Conservation (phyloP, 2,113 vertebrate species). For the Myotis davidii region DNA sequence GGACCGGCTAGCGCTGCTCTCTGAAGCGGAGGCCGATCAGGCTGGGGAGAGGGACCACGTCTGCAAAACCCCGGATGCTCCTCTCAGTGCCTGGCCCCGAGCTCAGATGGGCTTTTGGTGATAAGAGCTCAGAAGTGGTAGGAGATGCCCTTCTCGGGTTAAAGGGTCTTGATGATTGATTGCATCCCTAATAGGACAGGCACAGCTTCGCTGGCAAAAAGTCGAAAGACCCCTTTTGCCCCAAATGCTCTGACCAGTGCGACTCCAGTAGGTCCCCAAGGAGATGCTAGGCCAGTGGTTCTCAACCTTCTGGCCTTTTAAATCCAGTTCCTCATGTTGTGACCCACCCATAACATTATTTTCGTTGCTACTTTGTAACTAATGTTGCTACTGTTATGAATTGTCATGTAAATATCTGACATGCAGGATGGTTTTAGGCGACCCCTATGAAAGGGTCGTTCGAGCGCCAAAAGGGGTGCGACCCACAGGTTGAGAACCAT, state of each 20-base stretch:
- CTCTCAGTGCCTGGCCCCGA: background rate
- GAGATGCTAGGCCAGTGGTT: background rate
- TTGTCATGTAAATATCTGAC: too few relatives aligned
- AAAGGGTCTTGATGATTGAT: background rate
- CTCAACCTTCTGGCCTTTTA: too few relatives aligned
- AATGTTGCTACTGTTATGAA: too few relatives aligned
- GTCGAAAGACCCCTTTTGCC: background rate
- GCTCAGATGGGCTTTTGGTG: background rate
- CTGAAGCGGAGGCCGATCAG: background rate
- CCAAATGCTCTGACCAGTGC: background rate
- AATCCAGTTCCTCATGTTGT: too few relatives aligned
- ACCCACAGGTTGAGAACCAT: too few relatives aligned
- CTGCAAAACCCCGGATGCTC: background rate
- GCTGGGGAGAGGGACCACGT: background rate
- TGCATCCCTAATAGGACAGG: background rate
- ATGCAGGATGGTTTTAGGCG: too few relatives aligned
- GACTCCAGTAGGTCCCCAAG: background rate
- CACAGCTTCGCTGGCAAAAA: background rate
- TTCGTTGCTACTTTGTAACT: too few relatives aligned
- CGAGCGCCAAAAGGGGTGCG: too few relatives aligned
- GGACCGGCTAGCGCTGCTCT: background rate
- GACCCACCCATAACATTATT: too few relatives aligned
- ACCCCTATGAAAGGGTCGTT: too few relatives aligned
- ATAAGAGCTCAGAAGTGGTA: background rate
- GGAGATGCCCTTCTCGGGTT: background rate